Evolutionary conservation across 2,888 invertebrate species (phyloP).

Genomic region (Drosophila ustulata): DNA sequence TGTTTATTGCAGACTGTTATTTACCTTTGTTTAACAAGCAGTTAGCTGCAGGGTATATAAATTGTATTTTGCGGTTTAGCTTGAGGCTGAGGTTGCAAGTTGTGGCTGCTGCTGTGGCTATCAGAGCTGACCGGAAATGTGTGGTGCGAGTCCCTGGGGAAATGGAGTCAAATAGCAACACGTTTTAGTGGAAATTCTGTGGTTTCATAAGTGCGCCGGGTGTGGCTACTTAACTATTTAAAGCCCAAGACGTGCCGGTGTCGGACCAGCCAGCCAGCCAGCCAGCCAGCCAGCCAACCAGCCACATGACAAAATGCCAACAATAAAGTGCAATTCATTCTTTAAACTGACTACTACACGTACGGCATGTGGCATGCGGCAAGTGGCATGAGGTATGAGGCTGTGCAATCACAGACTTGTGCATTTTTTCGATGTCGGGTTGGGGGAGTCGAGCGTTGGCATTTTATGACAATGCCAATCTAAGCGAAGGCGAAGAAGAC

Average conservation of each 20-base stretch:
- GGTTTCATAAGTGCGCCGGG: conserved; percentile 31
- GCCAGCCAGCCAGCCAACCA: neutral
- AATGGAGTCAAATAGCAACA: conserved; percentile 57
- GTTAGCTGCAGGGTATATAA: conserved; percentile 12
- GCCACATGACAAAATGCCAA: conserved; percentile 67
- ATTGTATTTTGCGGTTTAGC: conserved; percentile 34
- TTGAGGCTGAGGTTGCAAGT: conserved; percentile 28
- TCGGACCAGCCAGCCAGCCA: neutral
- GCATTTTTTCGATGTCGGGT: conserved; percentile 34
- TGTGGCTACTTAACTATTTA: conserved; percentile 66
- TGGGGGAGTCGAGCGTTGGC: conserved; percentile 16
- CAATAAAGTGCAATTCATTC: conserved; percentile 79
- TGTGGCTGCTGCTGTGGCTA: conserved; percentile 30
- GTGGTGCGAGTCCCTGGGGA: conserved; percentile 13
- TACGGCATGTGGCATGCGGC: conserved; percentile 25
- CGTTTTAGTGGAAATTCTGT: conserved; percentile 53
- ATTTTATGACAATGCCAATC: conserved; percentile 81
- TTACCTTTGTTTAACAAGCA: neutral
- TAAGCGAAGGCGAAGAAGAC: conserved; percentile 64
- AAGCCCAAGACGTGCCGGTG: conserved; percentile 58
- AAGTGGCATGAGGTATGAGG: neutral
- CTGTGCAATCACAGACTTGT: conserved; percentile 61
- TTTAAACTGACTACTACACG: conserved; percentile 65
- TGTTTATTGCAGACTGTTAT: neutral
- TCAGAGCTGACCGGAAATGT: conserved; percentile 49